Percentiles rank a stretch among this genome's conserved stretches.
These are phyloP conservation scores for Branchipolynoe longqiensis DNA, from an alignment of 2,888 invertebrate species.

Conservation along the genomic window DNA sequence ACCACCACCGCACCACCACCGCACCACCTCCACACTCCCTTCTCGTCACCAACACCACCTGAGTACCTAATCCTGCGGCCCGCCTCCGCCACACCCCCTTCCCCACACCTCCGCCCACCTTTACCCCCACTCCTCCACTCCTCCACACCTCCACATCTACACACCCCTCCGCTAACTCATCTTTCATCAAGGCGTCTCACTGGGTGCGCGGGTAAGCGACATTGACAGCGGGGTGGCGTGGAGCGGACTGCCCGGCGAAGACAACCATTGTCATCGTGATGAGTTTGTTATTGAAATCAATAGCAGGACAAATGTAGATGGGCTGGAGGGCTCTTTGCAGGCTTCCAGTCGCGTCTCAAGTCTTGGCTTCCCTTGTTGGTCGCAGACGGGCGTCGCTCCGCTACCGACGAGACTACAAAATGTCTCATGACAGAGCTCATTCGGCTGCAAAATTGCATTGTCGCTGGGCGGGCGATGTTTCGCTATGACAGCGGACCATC, in stretches of 20 bases:
- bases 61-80: neutral
- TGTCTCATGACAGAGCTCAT: constrained; percentile 46
- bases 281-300: constrained; percentile 49
- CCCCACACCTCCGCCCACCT: too few relatives aligned
- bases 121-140: too few relatives aligned
- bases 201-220: neutral
- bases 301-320: constrained; percentile 26
- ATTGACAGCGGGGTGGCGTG: neutral
- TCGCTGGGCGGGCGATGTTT: neutral
- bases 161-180: too few relatives aligned
- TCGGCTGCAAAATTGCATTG: constrained; percentile 54
- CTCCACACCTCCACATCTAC: too few relatives aligned
- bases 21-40: neutral
- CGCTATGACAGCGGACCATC: constrained; percentile 32
- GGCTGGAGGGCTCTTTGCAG: constrained; percentile 16
- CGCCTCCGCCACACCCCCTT: neutral
- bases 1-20: too few relatives aligned
- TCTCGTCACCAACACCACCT: neutral
- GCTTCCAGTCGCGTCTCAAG: constrained; percentile 24
- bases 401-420: constrained; percentile 18
- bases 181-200: neutral
- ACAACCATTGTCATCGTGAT: constrained; percentile 31
- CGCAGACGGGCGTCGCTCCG: constrained; percentile 13
- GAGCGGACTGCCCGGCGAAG: constrained; percentile 7
- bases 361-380: constrained; percentile 20